phyloP scores from a whole-genome alignment of 2,888 invertebrate genomes.

The Eudasyphora cyanicolor region DNA sequence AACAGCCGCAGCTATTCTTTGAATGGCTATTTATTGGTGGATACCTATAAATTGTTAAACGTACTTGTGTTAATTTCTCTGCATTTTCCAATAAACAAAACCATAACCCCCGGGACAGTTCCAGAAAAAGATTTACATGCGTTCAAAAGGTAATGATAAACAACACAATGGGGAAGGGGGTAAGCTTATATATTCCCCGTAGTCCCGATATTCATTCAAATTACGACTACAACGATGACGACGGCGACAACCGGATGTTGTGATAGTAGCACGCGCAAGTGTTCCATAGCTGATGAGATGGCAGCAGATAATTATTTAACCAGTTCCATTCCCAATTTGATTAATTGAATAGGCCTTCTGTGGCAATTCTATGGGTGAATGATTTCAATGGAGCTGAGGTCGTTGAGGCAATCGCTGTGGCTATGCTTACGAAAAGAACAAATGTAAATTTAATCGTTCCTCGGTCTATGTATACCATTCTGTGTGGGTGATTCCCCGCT shows the following conservation, averaged over 20 bases:
- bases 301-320: conserved; percentile 64
- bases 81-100: conserved; percentile 22
- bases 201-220: not conserved
- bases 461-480: not conserved
- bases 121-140: conserved; percentile 20
- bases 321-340: conserved; percentile 58
- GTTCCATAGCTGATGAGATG: conserved; percentile 22
- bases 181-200: not conserved
- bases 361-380: not conserved
- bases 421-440: conserved; percentile 12
- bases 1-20: not conserved
- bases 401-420: not conserved
- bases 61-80: conserved; percentile 4
- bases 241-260: conserved; percentile 44
- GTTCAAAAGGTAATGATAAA: not conserved
- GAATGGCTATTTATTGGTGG: not conserved
- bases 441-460: conserved; percentile 49
- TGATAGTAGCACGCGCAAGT: conserved; percentile 46
- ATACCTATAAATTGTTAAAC: not conserved
- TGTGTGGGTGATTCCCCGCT: not conserved
- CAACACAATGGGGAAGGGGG: not conserved
- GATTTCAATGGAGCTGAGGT: not conserved
- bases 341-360: conserved; percentile 61
- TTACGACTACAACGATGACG: no score
- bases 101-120: conserved; percentile 2